phyloP scores from a whole-genome alignment of 2,797 vertebrate genomes.

The Sebastes vulpes region DNA sequence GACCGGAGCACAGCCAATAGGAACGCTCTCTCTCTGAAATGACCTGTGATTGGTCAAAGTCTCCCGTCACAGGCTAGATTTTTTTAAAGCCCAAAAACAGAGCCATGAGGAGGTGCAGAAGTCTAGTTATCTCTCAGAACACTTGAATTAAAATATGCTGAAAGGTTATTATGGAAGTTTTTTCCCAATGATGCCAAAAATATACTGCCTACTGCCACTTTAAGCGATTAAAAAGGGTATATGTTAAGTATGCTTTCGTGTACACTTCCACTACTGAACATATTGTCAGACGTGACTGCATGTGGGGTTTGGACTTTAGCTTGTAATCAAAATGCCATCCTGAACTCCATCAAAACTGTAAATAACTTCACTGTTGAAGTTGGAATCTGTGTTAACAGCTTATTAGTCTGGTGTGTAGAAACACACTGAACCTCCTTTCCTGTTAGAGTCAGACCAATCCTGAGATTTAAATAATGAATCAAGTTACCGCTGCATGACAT shows the following conservation, averaged over 20 bases:
- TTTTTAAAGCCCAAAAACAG: too few relatives aligned
- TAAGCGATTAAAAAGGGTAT: neutral
- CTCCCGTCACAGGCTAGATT: too few relatives aligned
- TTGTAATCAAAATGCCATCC: neutral
- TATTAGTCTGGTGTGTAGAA: neutral
- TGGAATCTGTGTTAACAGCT: neutral
- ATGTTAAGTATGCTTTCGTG: neutral
- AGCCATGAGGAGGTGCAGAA: too few relatives aligned
- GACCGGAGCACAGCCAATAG: too few relatives aligned
- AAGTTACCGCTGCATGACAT: neutral
- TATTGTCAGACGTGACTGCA: neutral
- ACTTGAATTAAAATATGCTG: too few relatives aligned
- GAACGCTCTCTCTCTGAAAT: too few relatives aligned
- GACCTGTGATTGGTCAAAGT: too few relatives aligned
- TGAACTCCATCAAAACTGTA: neutral
- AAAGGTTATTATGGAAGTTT: too few relatives aligned
- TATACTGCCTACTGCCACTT: too few relatives aligned
- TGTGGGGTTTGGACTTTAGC: neutral
- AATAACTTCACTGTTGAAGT: neutral
- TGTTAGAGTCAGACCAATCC: neutral
- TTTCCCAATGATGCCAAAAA: too few relatives aligned
- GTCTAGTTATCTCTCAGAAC: too few relatives aligned
- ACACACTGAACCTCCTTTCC: neutral
- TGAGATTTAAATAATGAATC: neutral
- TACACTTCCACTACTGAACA: too few relatives aligned